Percentiles rank a stretch among this genome's conserved stretches.
Evolutionary conservation across 2,888 invertebrate genomes (phyloP).

Genomic region (Heliconius charithonia): DNA sequence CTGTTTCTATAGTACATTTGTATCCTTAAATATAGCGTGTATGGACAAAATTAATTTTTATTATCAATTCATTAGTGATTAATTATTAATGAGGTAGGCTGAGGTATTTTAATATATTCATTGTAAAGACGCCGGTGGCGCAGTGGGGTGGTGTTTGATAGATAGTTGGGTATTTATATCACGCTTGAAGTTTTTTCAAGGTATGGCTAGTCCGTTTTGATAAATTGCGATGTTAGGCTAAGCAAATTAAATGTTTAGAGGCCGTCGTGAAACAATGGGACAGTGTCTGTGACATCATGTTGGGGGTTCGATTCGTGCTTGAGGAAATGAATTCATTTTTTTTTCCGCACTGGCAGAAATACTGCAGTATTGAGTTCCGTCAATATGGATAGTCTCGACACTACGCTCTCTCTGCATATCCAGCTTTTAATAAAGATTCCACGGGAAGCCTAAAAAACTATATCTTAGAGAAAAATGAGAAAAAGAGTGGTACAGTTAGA

Average conservation of each 20-base stretch:
- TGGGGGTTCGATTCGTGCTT: too few relatives aligned
- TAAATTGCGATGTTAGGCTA: neutral
- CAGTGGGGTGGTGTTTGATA: neutral
- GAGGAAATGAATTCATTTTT: too few relatives aligned
- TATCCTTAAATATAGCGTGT: constrained; percentile 42
- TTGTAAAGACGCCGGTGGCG: neutral
- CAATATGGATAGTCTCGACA: too few relatives aligned
- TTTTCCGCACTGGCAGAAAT: too few relatives aligned
- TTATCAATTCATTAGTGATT: constrained; percentile 25
- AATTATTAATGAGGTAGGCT: constrained; percentile 17
- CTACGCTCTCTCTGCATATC: too few relatives aligned
- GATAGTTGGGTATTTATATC: neutral
- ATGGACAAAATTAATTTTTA: constrained; percentile 38
- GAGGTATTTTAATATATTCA: constrained; percentile 2
- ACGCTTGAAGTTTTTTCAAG: neutral
- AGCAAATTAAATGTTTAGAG: neutral
- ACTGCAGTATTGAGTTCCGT: too few relatives aligned
- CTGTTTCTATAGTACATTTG: constrained; percentile 32
- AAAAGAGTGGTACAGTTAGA: too few relatives aligned
- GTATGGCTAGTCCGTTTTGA: neutral
- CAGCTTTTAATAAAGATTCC: too few relatives aligned
- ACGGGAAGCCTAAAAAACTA: too few relatives aligned
- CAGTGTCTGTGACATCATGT: too few relatives aligned
- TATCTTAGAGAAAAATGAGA: too few relatives aligned
- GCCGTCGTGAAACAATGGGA: too few relatives aligned